These are phyloP conservation scores for Sycophaga agraensis DNA, from an alignment of 1,140 invertebrate species.

Conservation along the genomic window DNA sequence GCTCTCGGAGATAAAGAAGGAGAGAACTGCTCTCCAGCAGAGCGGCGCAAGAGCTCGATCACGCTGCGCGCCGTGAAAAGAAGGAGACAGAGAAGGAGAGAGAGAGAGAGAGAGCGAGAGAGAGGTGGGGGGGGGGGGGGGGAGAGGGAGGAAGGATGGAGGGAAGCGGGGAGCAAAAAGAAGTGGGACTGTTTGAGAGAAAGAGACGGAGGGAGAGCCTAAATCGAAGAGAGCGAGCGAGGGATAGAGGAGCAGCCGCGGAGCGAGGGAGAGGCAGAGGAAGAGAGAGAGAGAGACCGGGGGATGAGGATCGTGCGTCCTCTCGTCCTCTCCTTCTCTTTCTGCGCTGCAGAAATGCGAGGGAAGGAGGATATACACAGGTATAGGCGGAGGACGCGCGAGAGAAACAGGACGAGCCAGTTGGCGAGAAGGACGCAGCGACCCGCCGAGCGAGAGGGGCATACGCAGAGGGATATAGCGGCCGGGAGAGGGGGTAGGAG, in stretches of 20 bases:
- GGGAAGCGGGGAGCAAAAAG: not conserved
- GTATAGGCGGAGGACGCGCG: too few relatives aligned
- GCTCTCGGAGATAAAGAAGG: not conserved
- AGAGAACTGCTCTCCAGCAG: too few relatives aligned
- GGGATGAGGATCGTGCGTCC: not conserved
- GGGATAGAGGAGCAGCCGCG: not conserved
- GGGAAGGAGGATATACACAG: not conserved
- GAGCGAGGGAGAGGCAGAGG: not conserved
- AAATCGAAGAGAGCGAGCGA: slow-evolving; percentile 1
- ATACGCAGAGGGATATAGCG: too few relatives aligned
- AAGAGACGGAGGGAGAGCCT: not conserved
- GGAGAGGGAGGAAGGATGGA: not conserved
- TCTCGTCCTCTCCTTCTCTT: too few relatives aligned
- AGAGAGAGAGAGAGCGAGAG: slow-evolving; percentile 11
- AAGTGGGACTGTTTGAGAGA: slow-evolving; percentile 1
- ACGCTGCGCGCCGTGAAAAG: too few relatives aligned
- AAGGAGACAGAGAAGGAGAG: not conserved
- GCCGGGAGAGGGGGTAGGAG: too few relatives aligned
- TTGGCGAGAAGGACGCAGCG: slow-evolving; percentile 9
- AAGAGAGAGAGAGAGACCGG: not conserved
- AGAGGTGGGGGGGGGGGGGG: not conserved
- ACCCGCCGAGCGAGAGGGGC: too few relatives aligned
- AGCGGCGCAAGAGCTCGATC: too few relatives aligned
- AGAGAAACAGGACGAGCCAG: too few relatives aligned
- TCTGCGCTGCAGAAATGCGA: too few relatives aligned